phyloP scores from a whole-genome alignment of 2,888 invertebrate genomes.

The Platycnemis pennipes region DNA sequence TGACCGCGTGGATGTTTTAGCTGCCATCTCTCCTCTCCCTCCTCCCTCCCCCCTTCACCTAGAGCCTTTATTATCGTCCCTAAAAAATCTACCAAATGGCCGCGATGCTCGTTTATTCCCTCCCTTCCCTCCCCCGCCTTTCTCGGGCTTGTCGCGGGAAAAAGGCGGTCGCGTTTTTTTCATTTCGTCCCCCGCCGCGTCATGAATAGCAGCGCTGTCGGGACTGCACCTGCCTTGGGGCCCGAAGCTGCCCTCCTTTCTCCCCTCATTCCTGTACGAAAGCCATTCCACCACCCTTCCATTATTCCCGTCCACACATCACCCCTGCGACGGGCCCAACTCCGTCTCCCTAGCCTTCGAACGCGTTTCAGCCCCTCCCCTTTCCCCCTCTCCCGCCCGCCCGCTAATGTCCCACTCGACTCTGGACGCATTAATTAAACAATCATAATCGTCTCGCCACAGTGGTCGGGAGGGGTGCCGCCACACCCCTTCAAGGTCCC shows the following conservation, averaged over 20 bases:
- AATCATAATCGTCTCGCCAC: constrained; percentile 30
- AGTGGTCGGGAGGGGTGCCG: background rate
- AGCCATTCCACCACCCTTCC: too few species aligned
- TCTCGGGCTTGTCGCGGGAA: background rate
- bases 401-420: background rate
- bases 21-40: background rate
- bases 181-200: background rate
- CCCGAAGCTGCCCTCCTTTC: too few species aligned
- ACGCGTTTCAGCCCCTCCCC: background rate
- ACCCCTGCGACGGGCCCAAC: too few species aligned
- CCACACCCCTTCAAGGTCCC: constrained; percentile 13
- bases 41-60: background rate
- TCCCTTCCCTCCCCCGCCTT: background rate
- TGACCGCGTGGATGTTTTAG: constrained; percentile 30
- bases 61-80: background rate
- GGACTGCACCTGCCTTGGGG: too few species aligned
- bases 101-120: constrained; percentile 2
- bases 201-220: too few species aligned
- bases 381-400: background rate
- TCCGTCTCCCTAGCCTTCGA: too few species aligned
- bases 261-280: too few species aligned
- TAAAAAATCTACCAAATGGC: constrained; percentile 33
- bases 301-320: too few species aligned
- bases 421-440: constrained; percentile 10
- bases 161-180: background rate